Evolutionary conservation across 2,888 invertebrate genomes (phyloP).

Genomic region (Brachypalpus laphriformis): DNA sequence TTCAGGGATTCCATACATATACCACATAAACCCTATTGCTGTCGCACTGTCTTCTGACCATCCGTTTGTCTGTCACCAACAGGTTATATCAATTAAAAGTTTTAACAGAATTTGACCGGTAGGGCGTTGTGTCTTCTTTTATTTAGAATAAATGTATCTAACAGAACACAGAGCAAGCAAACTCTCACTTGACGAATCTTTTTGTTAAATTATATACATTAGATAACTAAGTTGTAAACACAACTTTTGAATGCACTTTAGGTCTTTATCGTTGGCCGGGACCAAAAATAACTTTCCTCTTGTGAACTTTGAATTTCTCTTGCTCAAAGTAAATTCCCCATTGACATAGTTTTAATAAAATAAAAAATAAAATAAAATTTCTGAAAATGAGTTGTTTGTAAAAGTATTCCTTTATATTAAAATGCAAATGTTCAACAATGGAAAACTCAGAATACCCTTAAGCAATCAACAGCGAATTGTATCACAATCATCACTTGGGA

Average conservation of each 20-base stretch:
- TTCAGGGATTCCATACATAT: too few relatives aligned
- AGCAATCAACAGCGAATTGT: constrained; percentile 56
- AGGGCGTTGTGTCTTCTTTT: too few relatives aligned
- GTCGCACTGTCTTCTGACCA: too few relatives aligned
- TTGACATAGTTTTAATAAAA: neutral
- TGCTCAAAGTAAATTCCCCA: neutral
- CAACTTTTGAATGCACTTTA: neutral
- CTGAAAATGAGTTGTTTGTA: neutral
- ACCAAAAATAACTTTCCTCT: neutral
- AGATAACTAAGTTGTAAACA: neutral
- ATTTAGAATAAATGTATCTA: too few relatives aligned
- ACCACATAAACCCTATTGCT: too few relatives aligned
- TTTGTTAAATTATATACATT: too few relatives aligned
- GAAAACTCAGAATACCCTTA: constrained; percentile 30
- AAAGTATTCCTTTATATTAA: constrained; percentile 26
- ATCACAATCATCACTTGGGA: constrained; percentile 50
- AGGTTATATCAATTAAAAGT: too few relatives aligned
- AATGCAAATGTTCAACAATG: constrained; percentile 18
- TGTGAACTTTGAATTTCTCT: neutral
- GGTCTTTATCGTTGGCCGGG: neutral
- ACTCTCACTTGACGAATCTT: too few relatives aligned
- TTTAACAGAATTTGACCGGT: too few relatives aligned
- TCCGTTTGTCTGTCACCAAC: too few relatives aligned
- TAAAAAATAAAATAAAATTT: neutral
- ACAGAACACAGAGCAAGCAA: too few relatives aligned